Conservation (phyloP, 2,113 vertebrate species). For the Phaethornis superciliosus region DNA sequence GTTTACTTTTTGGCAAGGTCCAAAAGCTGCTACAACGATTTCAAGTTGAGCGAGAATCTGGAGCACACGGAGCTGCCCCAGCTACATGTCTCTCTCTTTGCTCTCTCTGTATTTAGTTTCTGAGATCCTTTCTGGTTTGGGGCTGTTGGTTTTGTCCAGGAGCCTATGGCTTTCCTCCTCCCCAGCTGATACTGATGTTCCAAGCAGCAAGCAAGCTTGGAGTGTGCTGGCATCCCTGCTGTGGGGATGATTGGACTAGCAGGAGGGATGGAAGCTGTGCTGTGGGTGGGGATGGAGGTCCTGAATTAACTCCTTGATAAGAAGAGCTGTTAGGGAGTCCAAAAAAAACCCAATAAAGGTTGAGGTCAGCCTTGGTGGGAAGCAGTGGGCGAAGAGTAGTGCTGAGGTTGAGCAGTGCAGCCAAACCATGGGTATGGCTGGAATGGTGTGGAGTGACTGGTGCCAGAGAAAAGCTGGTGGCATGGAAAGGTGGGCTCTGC, state of each 20-base stretch:
- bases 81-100: background rate
- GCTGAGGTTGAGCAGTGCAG: background rate
- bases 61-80: background rate
- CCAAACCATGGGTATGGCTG: background rate
- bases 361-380: background rate
- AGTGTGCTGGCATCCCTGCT: background rate
- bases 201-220: background rate
- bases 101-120: conserved; percentile 25
- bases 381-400: background rate
- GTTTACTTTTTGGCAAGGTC: conserved; percentile 33
- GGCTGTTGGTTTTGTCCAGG: background rate
- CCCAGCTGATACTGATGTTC: background rate
- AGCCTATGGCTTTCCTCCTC: background rate
- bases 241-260: background rate
- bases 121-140: background rate
- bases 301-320: background rate
- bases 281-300: background rate
- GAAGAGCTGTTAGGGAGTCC: background rate
- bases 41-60: background rate
- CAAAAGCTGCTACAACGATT: background rate
- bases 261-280: background rate
- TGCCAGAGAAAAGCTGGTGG: background rate
- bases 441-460: background rate
- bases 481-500: background rate
- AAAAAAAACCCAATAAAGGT: background rate